Evolutionary conservation across 2,113 vertebrate genomes (phyloP).

Genomic region (Proterorhinus semilunaris): DNA sequence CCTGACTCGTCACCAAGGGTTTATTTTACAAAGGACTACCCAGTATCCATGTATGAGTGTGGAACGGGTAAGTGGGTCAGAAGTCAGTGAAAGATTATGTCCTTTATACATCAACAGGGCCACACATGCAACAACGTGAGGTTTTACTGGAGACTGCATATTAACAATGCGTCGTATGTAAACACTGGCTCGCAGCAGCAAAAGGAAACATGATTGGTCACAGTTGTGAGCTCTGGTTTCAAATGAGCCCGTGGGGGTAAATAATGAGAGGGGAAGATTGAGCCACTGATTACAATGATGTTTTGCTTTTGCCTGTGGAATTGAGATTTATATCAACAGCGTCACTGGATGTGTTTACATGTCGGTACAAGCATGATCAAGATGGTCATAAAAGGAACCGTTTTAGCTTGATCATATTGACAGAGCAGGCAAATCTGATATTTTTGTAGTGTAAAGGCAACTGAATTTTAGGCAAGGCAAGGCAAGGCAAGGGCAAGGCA

Average conservation of each 20-base stretch:
- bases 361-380: no score
- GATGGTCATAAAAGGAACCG: no score
- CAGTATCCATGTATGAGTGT: constrained; percentile 20
- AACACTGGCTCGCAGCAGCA: constrained; percentile 6
- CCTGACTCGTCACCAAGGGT: constrained; percentile 36
- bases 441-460: no score
- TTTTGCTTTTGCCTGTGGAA: not conserved
- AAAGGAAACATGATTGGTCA: constrained; percentile 24
- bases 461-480: no score
- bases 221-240: constrained; percentile 32
- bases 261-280: not conserved
- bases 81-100: not conserved
- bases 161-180: not conserved
- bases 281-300: not conserved
- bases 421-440: no score
- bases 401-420: no score
- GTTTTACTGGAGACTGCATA: constrained; percentile 4
- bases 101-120: not conserved
- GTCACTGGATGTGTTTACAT: not conserved
- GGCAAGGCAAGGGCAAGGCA: no score
- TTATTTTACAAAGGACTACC: not conserved
- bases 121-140: not conserved
- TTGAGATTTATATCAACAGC: not conserved
- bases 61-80: not conserved
- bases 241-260: not conserved